These are phyloP conservation scores for Lepisosteus oculatus DNA, from an alignment of 2,113 vertebrate genomes.

Conservation along the genomic window DNA sequence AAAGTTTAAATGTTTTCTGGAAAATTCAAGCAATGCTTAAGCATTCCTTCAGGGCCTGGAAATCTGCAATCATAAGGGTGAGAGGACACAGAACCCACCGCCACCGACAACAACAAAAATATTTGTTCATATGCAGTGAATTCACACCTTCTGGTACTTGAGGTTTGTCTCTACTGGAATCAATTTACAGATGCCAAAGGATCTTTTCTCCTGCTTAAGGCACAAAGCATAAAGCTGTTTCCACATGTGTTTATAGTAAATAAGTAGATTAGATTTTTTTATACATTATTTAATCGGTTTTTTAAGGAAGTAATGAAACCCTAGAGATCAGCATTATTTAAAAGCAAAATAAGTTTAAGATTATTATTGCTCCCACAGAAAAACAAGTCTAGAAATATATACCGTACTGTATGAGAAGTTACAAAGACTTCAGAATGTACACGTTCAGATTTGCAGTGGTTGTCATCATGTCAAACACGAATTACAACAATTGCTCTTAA, in stretches of 20 bases:
- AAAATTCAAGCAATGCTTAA: conserved; percentile 1
- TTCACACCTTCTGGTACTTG: conserved; percentile 9
- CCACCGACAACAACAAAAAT: background rate
- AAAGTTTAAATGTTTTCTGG: background rate
- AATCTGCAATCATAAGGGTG: background rate
- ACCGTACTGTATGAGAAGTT: no score
- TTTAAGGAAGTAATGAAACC: no score
- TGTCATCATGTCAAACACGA: no score
- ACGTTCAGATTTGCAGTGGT: no score
- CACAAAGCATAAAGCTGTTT: background rate
- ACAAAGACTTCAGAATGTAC: no score
- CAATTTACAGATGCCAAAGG: background rate
- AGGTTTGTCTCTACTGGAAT: conserved; percentile 3
- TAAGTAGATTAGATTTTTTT: no score
- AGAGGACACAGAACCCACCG: background rate
- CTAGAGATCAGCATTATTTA: no score
- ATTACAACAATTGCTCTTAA: no score
- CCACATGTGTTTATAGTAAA: background rate
- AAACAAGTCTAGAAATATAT: no score
- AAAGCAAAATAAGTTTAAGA: no score
- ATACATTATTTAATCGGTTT: no score
- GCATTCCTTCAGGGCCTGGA: background rate
- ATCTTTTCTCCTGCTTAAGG: background rate
- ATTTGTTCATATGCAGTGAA: background rate
- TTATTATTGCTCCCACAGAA: no score